Percentiles rank a stretch among this genome's conserved stretches.
Conservation (phyloP, 1,140 invertebrate genomes). For the Pseudachorutes palmiensis region DNA sequence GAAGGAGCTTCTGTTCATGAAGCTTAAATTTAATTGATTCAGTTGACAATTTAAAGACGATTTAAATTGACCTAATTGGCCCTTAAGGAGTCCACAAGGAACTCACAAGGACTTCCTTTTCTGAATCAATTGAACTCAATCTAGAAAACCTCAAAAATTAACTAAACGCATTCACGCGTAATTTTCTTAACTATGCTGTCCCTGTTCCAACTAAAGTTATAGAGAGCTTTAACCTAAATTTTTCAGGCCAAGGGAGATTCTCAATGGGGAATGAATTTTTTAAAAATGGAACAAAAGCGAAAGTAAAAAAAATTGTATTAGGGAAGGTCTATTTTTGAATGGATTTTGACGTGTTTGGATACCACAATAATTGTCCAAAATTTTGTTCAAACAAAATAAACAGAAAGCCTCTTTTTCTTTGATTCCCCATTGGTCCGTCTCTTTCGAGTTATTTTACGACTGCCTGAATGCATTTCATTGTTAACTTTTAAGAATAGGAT, state of each 20-base stretch:
- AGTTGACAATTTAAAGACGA: no score
- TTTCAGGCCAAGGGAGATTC: no score
- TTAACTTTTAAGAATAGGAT: no score
- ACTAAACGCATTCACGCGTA: not conserved
- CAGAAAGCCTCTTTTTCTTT: not conserved
- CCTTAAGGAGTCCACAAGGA: not conserved
- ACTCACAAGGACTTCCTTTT: not conserved
- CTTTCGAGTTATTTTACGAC: not conserved
- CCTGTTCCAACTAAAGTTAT: no score
- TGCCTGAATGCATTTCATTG: not conserved
- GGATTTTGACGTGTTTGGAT: not conserved
- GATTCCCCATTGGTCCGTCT: not conserved
- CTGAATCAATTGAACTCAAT: not conserved
- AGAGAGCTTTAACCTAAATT: no score
- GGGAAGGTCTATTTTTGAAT: not conserved
- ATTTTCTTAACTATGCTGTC: no score
- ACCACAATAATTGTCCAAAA: not conserved
- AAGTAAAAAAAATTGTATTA: not conserved
- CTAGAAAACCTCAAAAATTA: not conserved
- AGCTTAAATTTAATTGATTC: no score
- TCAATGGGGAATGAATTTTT: not conserved
- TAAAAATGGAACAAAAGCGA: not conserved
- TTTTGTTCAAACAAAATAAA: not conserved
- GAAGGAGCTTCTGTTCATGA: no score
- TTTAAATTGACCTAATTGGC: not conserved